These are phyloP conservation scores for Montipora foliosa DNA, from an alignment of 64 coral and sea anemone species.

Conservation along the genomic window DNA sequence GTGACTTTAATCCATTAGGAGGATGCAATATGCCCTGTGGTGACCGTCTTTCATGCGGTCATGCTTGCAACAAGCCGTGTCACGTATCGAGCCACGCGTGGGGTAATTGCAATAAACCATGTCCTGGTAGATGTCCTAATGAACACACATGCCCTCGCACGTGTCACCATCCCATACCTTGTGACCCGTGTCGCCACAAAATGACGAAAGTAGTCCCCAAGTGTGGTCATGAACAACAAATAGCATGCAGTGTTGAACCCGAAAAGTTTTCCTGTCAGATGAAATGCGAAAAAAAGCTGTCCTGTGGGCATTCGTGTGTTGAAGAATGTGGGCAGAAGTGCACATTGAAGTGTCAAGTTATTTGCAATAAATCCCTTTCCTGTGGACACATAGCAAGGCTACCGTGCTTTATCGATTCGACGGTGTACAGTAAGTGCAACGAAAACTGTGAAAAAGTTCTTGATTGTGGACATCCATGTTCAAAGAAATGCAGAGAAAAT, in stretches of 20 bases:
- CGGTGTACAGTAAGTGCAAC: background rate
- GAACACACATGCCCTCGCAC: background rate
- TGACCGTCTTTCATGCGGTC: conserved; percentile 38
- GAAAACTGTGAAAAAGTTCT: conserved; percentile 18
- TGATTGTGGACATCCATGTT: conserved; percentile 61
- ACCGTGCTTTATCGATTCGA: conserved; percentile 27
- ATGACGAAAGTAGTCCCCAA: background rate
- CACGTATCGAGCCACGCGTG: background rate
- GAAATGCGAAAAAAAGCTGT: conserved; percentile 34
- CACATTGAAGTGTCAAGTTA: background rate
- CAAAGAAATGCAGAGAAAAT: background rate
- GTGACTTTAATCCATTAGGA: conserved; percentile 50
- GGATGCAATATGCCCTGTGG: conserved; percentile 55
- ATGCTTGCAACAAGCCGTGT: conserved; percentile 15
- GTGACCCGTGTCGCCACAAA: background rate
- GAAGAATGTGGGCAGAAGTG: conserved; percentile 11
- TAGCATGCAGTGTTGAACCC: conserved; percentile 15
- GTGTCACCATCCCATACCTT: background rate
- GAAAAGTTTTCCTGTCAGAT: background rate
- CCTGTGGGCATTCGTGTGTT: conserved; percentile 49
- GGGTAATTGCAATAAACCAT: conserved; percentile 14
- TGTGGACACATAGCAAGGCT: conserved; percentile 39
- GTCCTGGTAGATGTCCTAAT: background rate
- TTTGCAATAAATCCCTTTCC: conserved; percentile 28
- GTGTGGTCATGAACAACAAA: conserved; percentile 23